phyloP scores from a whole-genome alignment of 2,797 vertebrate species.

The Centroberyx gerrardi region DNA sequence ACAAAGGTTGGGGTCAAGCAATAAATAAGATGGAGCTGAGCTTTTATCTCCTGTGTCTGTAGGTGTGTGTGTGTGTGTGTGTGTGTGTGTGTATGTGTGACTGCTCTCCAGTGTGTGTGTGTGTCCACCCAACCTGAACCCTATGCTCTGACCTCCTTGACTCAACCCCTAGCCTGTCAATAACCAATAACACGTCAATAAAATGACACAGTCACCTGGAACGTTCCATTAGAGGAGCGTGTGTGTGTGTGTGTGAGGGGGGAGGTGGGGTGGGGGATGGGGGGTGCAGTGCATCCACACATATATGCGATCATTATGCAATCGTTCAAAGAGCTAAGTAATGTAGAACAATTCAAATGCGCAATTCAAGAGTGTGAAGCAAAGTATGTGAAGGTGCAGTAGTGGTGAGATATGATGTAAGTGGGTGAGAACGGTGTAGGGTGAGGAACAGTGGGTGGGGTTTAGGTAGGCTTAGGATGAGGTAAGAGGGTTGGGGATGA shows the following conservation, averaged over 20 bases:
- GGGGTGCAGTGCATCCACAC: too few relatives aligned
- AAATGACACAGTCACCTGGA: slow-evolving; percentile 61
- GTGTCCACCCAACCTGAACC: slow-evolving; percentile 35
- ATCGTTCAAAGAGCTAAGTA: too few relatives aligned
- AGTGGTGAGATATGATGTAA: background rate
- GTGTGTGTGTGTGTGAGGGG: slow-evolving; percentile 7
- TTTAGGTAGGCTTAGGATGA: too few relatives aligned
- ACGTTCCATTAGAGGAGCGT: slow-evolving; percentile 36
- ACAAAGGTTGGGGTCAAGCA: slow-evolving; percentile 60
- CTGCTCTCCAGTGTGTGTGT: slow-evolving; percentile 39
- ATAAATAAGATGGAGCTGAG: slow-evolving; percentile 75
- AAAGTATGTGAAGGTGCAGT: background rate
- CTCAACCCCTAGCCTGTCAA: slow-evolving; percentile 49
- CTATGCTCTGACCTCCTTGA: slow-evolving; percentile 59
- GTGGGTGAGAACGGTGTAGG: background rate
- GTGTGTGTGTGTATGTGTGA: slow-evolving; percentile 10
- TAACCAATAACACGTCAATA: slow-evolving; percentile 73
- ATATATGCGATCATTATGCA: too few relatives aligned
- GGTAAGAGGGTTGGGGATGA: too few relatives aligned
- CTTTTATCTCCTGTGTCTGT: slow-evolving; percentile 57
- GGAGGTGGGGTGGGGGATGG: background rate
- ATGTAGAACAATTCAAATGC: too few relatives aligned
- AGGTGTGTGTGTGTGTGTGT: background rate
- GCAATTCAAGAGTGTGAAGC: background rate
- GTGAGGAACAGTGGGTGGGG: too few relatives aligned